A percentile compares a stretch with the other conserved stretches of the same genome.
These are phyloP conservation scores for Scrobipalpa atriplicella DNA, from an alignment of 2,888 invertebrate genomes.

Conservation along the genomic window DNA sequence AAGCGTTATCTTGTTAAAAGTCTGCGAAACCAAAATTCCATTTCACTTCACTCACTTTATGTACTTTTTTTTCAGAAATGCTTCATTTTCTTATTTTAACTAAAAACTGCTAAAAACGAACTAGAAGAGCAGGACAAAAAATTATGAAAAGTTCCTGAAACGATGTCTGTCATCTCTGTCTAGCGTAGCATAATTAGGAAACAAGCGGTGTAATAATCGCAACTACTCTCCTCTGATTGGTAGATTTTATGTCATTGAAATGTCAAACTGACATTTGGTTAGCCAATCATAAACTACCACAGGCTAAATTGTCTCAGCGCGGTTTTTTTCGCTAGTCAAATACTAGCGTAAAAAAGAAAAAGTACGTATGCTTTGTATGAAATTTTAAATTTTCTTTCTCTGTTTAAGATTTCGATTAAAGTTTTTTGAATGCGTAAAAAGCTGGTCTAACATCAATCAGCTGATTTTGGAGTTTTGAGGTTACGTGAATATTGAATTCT, in stretches of 20 bases:
- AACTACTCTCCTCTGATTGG: background rate
- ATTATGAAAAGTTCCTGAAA: background rate
- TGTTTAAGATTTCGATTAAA: background rate
- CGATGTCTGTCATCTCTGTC: background rate
- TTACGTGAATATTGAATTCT: background rate
- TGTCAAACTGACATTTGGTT: background rate
- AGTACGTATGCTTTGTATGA: background rate
- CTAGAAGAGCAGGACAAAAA: background rate
- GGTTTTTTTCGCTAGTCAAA: background rate
- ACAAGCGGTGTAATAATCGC: background rate
- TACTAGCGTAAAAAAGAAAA: background rate
- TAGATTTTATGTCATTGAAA: background rate
- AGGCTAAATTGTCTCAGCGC: background rate
- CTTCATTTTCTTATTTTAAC: background rate
- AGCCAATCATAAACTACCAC: background rate
- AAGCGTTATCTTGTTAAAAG: background rate
- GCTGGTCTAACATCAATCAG: background rate
- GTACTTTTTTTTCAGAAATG: conserved; percentile 4
- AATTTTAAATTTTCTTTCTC: background rate
- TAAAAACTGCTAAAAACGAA: background rate
- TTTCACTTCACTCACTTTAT: no score
- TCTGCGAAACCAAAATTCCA: background rate
- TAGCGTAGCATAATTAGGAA: background rate
- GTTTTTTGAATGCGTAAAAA: background rate
- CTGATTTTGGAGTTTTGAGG: conserved; percentile 10